Conservation (phyloP, 2,888 invertebrate species). For the Vesta saturnalis region DNA sequence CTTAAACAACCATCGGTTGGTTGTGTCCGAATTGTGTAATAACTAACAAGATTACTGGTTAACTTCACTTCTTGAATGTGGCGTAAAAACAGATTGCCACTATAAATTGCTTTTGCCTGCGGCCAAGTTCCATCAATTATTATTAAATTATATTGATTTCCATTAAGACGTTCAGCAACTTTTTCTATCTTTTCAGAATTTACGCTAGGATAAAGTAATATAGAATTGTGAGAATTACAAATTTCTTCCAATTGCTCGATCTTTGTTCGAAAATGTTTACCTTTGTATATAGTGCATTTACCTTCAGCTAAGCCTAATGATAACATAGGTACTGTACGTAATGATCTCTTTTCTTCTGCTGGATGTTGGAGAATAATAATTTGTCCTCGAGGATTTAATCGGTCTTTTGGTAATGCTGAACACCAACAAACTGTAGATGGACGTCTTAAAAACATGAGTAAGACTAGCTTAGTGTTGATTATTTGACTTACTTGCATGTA, state of each 20-base stretch:
- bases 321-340: constrained; percentile 91
- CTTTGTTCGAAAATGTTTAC: constrained; percentile 84
- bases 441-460: constrained; percentile 64
- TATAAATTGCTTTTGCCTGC: constrained; percentile 92
- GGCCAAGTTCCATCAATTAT: constrained; percentile 96
- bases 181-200: constrained; percentile 75
- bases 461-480: background rate
- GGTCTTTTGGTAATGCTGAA: constrained; percentile 77
- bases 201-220: constrained; percentile 84
- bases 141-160: constrained; percentile 74
- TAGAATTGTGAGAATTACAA: constrained; percentile 72
- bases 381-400: constrained; percentile 73
- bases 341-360: constrained; percentile 88
- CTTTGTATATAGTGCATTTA: constrained; percentile 82
- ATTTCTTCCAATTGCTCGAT: constrained; percentile 74
- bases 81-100: constrained; percentile 80
- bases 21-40: constrained; percentile 93
- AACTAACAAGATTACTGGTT: constrained; percentile 75
- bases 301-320: constrained; percentile 76
- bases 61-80: constrained; percentile 84
- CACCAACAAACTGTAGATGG: constrained; percentile 93
- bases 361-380: constrained; percentile 91
- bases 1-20: constrained; percentile 92
- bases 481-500: constrained; percentile 74
- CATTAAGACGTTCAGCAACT: constrained; percentile 61